phyloP scores from a whole-genome alignment of 2,797 vertebrate genomes.

The Chaetodon trifasciatus region DNA sequence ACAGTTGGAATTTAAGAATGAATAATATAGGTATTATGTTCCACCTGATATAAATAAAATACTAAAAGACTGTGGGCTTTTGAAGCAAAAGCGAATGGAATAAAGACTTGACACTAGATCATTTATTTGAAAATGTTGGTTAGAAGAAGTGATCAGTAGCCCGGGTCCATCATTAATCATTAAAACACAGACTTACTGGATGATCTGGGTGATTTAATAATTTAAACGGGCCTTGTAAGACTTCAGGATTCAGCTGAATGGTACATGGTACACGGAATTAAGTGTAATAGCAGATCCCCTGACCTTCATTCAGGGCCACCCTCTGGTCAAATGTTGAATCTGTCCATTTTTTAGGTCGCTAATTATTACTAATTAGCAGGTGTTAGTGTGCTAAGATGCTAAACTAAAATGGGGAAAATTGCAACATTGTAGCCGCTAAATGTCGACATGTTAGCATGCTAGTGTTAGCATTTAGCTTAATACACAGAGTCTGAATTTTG shows the following conservation, averaged over 20 bases:
- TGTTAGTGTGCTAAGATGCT: neutral
- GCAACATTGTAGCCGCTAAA: neutral
- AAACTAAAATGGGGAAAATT: neutral
- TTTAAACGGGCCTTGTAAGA: neutral
- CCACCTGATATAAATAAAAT: slow-evolving; percentile 21
- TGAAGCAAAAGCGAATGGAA: neutral
- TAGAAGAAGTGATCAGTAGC: neutral
- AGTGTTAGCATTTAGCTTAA: neutral
- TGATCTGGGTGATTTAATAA: neutral
- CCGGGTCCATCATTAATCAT: neutral
- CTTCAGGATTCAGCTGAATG: neutral
- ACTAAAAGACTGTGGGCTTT: slow-evolving; percentile 2
- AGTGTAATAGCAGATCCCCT: neutral
- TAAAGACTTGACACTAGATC: neutral
- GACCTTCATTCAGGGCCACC: neutral
- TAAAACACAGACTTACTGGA: neutral
- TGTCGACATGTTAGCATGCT: neutral
- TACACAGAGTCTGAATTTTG: neutral
- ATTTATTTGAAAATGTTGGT: neutral
- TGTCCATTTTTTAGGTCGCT: neutral
- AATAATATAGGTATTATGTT: slow-evolving; percentile 14
- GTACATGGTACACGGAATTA: neutral
- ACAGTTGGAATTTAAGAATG: slow-evolving; percentile 27
- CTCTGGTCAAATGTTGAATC: neutral
- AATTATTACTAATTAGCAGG: neutral